phyloP scores from a whole-genome alignment of 2,113 vertebrate genomes.

The Emydura subglobosa region DNA sequence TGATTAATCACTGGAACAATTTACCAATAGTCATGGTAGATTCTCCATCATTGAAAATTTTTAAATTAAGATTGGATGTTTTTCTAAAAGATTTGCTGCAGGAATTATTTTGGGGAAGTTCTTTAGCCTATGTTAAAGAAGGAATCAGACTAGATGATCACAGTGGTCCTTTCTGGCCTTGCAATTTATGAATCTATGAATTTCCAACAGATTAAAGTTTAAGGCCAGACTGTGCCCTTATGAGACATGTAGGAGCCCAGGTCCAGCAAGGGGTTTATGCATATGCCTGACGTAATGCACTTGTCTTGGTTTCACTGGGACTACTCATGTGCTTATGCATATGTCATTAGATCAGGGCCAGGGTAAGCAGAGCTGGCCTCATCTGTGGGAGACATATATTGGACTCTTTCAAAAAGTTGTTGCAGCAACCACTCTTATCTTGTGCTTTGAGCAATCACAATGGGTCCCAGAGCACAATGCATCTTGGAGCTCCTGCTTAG shows the following conservation, averaged over 20 bases:
- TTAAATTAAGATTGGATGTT: too few species aligned
- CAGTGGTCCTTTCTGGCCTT: neutral
- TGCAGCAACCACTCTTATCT: conserved; percentile 10
- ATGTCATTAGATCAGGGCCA: conserved; percentile 56
- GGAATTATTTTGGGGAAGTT: too few species aligned
- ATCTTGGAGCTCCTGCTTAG: neutral
- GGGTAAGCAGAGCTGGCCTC: conserved; percentile 38
- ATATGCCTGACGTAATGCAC: neutral
- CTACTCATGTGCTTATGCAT: neutral
- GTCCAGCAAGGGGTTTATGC: neutral
- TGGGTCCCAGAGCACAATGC: neutral
- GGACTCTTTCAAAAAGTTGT: conserved; percentile 25
- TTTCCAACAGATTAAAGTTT: neutral
- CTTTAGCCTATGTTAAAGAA: too few species aligned
- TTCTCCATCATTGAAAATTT: neutral
- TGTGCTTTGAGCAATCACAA: neutral
- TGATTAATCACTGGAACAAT: neutral
- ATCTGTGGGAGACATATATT: conserved; percentile 24
- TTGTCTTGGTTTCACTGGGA: neutral
- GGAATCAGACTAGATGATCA: neutral
- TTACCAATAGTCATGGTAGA: neutral
- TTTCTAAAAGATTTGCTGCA: too few species aligned
- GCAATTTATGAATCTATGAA: neutral
- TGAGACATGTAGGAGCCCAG: neutral
- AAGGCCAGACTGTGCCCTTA: neutral